A percentile compares a stretch with the other conserved stretches of the same genome.
Conservation (phyloP, 2,113 vertebrate species). For the Platysteira castanea region DNA sequence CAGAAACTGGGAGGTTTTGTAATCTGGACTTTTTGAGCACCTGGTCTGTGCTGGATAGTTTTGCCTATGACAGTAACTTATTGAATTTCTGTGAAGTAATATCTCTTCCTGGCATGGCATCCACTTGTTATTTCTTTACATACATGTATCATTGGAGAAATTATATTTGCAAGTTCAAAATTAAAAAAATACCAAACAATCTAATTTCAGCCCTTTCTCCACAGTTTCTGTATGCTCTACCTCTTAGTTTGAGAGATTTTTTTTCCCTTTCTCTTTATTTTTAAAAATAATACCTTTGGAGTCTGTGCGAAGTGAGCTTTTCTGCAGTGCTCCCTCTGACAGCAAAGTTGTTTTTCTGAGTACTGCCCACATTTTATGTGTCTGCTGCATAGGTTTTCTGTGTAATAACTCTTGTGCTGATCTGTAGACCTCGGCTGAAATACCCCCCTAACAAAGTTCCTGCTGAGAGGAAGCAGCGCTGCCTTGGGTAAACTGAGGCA, state of each 20-base stretch:
- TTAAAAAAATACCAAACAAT: neutral
- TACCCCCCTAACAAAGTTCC: neutral
- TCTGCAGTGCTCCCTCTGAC: neutral
- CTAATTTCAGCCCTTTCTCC: neutral
- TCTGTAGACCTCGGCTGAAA: neutral
- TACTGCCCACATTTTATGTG: neutral
- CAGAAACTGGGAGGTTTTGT: neutral
- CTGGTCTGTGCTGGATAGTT: neutral
- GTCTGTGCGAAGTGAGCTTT: neutral
- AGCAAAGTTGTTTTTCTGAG: neutral
- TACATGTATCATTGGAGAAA: neutral
- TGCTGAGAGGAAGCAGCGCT: accelerated
- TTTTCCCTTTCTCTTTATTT: neutral
- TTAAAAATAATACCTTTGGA: neutral
- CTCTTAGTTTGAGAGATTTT: neutral
- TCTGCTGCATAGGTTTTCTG: neutral
- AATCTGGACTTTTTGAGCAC: neutral
- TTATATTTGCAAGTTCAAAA: neutral
- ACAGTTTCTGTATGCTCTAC: neutral
- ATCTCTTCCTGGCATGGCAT: neutral
- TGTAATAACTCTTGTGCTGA: neutral
- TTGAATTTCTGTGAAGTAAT: neutral
- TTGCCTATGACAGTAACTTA: neutral
- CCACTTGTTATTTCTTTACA: neutral
- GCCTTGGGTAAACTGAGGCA: neutral